Evolutionary conservation across 1,140 invertebrate genomes (phyloP), one percentile per base, ranked within the genome.

Genomic region (Cydia fagiglandana): DNA sequence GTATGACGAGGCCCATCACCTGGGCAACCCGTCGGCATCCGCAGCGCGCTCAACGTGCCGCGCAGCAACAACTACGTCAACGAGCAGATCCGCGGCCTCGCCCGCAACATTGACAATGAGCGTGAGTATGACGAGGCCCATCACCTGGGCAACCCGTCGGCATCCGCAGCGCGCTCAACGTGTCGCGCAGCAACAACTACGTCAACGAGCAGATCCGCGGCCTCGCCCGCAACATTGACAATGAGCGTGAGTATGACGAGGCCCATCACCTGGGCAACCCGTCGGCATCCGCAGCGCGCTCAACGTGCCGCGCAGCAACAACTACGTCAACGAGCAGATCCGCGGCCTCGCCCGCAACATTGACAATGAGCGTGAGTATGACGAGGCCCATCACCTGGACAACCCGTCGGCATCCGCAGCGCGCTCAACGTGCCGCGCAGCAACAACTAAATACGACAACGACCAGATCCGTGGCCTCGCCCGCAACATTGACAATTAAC

Each of bases 11-110:
- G 98, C 2, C 0, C 34, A 7, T 6, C 97, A 98, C 87, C 94
- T 98, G 82, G 97, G 98, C 89, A 96, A 97, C 74, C 96, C 97
- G 20, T 96, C 97, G 97, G 97, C 45, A 99, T 99, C 81, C 94
- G 97, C 38, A 96, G 96, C 64, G 98, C 98, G 0, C 94, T 99
- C 41, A 98, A 97, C 88, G 97, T 97, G 17, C 97, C 98, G n/a
- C 96, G 95, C 80, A 96, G 96, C 50, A 95, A 95, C 79, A 96
- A 96, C 91, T 97, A 97, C 84, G 97, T 98, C 82, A 98, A 98
- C 88, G 97, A 98, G 85, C 97, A 34, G 90, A 98, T 98, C 79
- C 93, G 96, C 30, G 96, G 96, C 30, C 91, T 94, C 24, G 95
- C 96, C 64, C 95, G 96, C 80, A 94, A 95, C 30, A 95, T 94